These are phyloP conservation scores for Mobula birostris DNA, from an alignment of 2,113 vertebrate genomes.

Conservation along the genomic window DNA sequence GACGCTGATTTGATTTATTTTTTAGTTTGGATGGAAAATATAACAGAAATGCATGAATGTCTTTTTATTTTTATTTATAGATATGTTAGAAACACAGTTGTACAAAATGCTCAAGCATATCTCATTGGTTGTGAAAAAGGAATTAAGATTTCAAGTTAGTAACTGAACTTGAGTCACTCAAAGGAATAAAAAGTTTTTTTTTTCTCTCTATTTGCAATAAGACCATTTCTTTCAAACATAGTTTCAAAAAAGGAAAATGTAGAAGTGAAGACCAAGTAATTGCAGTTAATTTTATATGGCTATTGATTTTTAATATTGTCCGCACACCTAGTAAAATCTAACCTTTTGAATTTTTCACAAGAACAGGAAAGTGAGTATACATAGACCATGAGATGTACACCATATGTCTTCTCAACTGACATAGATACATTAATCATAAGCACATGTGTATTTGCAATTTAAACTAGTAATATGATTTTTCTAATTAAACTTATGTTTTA, in stretches of 20 bases:
- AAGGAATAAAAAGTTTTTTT: background rate
- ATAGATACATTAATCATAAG: background rate
- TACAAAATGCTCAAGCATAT: background rate
- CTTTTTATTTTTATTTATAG: background rate
- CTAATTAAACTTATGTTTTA: slow-evolving; percentile 12
- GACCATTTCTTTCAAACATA: background rate
- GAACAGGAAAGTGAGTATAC: background rate
- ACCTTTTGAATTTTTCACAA: background rate
- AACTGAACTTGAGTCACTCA: background rate
- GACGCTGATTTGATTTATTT: background rate
- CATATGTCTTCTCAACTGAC: background rate
- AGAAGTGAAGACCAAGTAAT: background rate
- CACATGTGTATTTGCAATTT: background rate
- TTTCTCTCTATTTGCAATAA: no score
- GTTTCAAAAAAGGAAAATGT: background rate
- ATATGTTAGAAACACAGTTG: background rate
- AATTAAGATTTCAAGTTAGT: background rate
- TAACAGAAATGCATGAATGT: background rate
- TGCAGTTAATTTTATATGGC: no score
- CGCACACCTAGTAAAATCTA: slow-evolving; percentile 10
- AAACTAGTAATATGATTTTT: background rate
- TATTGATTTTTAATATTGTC: background rate
- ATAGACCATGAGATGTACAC: background rate
- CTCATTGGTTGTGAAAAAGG: background rate
- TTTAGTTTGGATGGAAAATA: background rate